Percentiles rank a stretch among this genome's conserved stretches.
These are phyloP conservation scores for Microctenopoma stevenorrisi DNA, from an alignment of 2,797 vertebrate species.

Conservation along the genomic window DNA sequence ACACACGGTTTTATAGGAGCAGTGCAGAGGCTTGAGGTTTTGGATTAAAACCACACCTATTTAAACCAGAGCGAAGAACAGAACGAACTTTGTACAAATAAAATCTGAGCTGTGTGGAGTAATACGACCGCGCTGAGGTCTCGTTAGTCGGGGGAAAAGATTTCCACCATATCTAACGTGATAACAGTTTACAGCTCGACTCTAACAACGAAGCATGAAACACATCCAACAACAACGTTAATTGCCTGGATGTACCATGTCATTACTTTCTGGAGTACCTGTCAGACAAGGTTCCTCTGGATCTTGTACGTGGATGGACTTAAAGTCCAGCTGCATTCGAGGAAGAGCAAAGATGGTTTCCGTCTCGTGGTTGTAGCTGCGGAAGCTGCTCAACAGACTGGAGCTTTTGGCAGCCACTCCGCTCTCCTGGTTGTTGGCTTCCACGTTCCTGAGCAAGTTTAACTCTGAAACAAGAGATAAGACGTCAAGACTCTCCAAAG, in stretches of 20 bases:
- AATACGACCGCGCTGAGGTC: background rate
- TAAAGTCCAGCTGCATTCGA: conserved; percentile 98
- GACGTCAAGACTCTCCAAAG: conserved; percentile 11
- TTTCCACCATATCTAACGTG: background rate
- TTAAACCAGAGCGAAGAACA: background rate
- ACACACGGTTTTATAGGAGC: background rate
- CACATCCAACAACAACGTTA: background rate
- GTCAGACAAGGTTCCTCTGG: conserved; percentile 93
- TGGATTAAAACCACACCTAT: background rate
- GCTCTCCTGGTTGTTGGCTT: conserved; percentile 92
- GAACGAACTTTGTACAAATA: background rate
- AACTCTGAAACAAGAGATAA: conserved; percentile 84
- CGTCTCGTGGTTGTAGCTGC: conserved; percentile 97
- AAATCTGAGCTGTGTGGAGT: background rate
- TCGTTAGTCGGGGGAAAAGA: background rate
- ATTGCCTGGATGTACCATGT: background rate
- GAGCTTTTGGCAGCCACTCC: conserved; percentile 91
- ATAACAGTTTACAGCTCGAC: background rate
- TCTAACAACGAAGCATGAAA: background rate
- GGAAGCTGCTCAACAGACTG: conserved; percentile 93
- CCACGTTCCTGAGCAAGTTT: conserved; percentile 94
- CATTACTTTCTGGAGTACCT: conserved; percentile 75
- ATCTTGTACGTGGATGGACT: conserved; percentile 96
- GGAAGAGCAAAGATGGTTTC: conserved; percentile 98
- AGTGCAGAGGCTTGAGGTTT: background rate